phyloP scores from a whole-genome alignment of 2,797 vertebrate genomes.

The Galaxias olidus region DNA sequence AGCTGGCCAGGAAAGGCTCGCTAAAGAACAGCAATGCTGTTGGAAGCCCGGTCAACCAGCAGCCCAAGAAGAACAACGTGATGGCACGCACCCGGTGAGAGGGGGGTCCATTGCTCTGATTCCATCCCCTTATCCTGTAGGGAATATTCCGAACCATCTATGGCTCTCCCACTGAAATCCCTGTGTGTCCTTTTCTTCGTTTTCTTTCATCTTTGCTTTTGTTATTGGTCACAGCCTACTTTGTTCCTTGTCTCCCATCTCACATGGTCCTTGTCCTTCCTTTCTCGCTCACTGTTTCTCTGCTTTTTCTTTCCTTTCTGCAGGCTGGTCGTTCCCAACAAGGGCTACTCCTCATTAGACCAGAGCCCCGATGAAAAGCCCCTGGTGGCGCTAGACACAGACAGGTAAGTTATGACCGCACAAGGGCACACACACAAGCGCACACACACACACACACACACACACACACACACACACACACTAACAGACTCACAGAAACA shows the following conservation, averaged over 20 bases:
- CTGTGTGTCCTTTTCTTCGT: neutral
- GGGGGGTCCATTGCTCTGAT: neutral
- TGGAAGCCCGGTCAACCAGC: constrained; percentile 96
- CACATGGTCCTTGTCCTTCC: neutral
- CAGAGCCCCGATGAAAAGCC: constrained; percentile 98
- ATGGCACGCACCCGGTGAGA: constrained; percentile 96
- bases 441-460: neutral
- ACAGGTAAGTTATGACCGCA: constrained; percentile 79
- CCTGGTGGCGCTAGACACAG: constrained; percentile 94
- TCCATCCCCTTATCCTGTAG: neutral
- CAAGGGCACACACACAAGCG: neutral
- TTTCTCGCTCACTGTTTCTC: constrained; percentile 7
- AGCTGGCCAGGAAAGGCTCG: constrained; percentile 93
- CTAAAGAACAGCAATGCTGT: constrained; percentile 88
- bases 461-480: too few relatives aligned
- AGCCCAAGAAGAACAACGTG: constrained; percentile 98
- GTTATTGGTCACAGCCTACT: neutral
- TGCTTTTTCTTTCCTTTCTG: constrained; percentile 1
- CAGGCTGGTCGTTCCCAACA: constrained; percentile 96
- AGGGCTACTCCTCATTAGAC: constrained; percentile 96
- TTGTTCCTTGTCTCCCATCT: neutral
- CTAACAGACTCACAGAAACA: too few relatives aligned
- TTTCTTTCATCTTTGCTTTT: neutral
- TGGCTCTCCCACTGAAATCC: neutral
- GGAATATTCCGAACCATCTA: too few relatives aligned